Base-by-base conservation (phyloP, 2,888 invertebrate species). In the Bembecia ichneumoniformis region DNA sequence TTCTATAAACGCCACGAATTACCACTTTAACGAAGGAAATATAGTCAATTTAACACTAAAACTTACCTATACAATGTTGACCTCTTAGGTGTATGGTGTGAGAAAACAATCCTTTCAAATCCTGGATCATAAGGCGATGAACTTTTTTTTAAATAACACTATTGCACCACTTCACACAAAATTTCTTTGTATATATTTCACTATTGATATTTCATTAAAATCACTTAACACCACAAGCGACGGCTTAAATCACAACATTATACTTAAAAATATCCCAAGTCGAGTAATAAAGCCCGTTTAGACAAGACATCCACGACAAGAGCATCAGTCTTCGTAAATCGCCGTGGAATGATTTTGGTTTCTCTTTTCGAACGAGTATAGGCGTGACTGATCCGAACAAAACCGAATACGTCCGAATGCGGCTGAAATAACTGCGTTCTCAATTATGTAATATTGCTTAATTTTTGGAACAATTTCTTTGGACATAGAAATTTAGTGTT, bases 341-440 rank as follows among this genome's bases (percentile, higher is more conserved):
- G 83, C 81, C 82, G 79, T 82, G 82, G 81, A 87, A 84, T 84
- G 86, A 84, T 65, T 75, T 75, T 68, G 68, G 79, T 81, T 86
- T 84, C 84, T 81, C 80, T 84, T 84, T 82, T 78, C 77, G 82
- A 83, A 83, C 86, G 81, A 82, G 83, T 84, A 82, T 84, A 86
- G 86, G 86, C 86, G 86, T 86, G 86, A 86, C 86, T 84, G 77
- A 65, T 59, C 75, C 84, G 86, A 84, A 62, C 60, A 68, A 62
- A 71, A 56, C 82, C 86, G 86, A 87, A 65, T 55, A 57, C 56
- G 49, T 51, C 79, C 82, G 83, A 82, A 65, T 28, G 28, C 28
- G 28, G 28, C 28, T 28, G 28, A 28, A n/a, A 28, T 28, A 28
- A 28, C 28, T 28, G 28, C 28, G 28, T 28, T 28, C 28, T 28